These are phyloP conservation scores for Arion vulgaris DNA, from an alignment of 1,140 invertebrate species.

Conservation along the genomic window DNA sequence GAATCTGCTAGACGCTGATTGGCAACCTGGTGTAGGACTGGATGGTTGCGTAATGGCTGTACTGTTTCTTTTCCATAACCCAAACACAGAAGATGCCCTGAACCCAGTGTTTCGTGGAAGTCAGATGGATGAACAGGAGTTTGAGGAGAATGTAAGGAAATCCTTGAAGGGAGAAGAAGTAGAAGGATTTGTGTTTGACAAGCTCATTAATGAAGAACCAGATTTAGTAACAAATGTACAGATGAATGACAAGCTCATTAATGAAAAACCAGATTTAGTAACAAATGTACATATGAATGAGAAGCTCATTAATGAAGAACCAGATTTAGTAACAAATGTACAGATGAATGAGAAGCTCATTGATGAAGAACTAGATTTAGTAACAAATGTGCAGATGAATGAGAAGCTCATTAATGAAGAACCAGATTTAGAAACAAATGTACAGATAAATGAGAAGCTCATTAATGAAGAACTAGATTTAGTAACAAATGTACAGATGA, in stretches of 20 bases:
- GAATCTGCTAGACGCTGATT: slow-evolving; percentile 23
- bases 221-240: background rate
- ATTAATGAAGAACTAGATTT: background rate
- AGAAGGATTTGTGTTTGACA: slow-evolving; percentile 27
- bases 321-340: no score
- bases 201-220: background rate
- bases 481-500: background rate
- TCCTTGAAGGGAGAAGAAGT: slow-evolving; percentile 19
- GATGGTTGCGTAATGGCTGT: slow-evolving; percentile 31
- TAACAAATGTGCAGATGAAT: no score
- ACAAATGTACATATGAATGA: background rate
- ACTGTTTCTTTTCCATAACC: slow-evolving; percentile 31
- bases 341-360: no score
- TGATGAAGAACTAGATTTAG: no score
- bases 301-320: background rate
- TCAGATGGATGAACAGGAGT: background rate
- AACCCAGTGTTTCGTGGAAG: slow-evolving; percentile 8
- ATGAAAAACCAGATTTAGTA: background rate
- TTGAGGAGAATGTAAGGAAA: slow-evolving; percentile 17
- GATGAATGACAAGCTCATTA: background rate
- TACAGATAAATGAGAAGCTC: background rate
- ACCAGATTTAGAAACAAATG: background rate
- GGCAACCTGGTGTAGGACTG: slow-evolving; percentile 28
- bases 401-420: no score
- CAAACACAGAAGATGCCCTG: slow-evolving; percentile 27